Evolutionary conservation across 2,797 vertebrate species (phyloP).

Genomic region (Anolis apletophallus): DNA sequence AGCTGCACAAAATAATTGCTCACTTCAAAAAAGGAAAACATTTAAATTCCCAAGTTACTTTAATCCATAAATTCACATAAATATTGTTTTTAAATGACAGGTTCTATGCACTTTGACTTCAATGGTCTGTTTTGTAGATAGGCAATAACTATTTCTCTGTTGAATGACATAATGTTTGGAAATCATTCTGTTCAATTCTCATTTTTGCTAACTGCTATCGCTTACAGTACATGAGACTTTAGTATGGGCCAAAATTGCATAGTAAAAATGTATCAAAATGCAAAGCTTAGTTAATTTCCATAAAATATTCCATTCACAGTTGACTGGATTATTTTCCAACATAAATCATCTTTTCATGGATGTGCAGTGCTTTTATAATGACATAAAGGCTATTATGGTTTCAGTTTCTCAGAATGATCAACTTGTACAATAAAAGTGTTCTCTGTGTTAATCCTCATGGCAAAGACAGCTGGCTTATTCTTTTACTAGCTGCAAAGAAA

Average conservation of each 20-base stretch:
- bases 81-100: conserved; percentile 59
- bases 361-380: conserved; percentile 62
- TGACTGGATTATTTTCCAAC: conserved; percentile 73
- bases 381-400: conserved; percentile 62
- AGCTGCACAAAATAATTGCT: conserved; percentile 42
- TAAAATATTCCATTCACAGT: conserved; percentile 72
- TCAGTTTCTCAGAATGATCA: conserved; percentile 66
- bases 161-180: conserved; percentile 47
- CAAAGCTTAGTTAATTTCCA: conserved; percentile 78
- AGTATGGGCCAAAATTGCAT: conserved; percentile 48
- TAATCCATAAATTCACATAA: conserved; percentile 58
- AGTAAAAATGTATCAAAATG: conserved; percentile 69
- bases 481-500: conserved; percentile 48
- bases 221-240: conserved; percentile 18
- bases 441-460: conserved; percentile 62
- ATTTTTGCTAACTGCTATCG: conserved; percentile 64
- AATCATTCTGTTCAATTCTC: conserved; percentile 56
- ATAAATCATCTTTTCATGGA: conserved; percentile 70
- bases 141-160: conserved; percentile 54
- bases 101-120: conserved; percentile 42
- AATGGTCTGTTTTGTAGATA: conserved; percentile 36
- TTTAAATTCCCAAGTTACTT: conserved; percentile 65
- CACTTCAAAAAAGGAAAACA: conserved; percentile 54
- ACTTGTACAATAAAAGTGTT: conserved; percentile 65
- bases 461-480: conserved; percentile 61